Conservation (phyloP, 2,113 vertebrate genomes). For the Micromys minutus region DNA sequence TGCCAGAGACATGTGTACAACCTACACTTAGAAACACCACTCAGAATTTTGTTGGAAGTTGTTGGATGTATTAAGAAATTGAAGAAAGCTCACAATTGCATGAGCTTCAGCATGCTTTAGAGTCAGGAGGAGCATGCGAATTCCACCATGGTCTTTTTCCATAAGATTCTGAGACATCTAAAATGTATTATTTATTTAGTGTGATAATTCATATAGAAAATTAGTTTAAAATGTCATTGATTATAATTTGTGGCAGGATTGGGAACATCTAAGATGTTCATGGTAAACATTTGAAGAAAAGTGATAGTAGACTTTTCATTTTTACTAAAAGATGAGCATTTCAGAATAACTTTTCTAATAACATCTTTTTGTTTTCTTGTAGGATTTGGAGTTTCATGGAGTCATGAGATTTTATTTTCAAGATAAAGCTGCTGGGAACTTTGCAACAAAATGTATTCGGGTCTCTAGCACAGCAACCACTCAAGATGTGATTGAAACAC, state of each 20-base stretch:
- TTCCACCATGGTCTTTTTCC: background rate
- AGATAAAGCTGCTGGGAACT: constrained; percentile 98
- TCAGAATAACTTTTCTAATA: background rate
- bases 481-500: constrained; percentile 98
- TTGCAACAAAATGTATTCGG: constrained; percentile 98
- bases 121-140: too few relatives aligned
- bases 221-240: background rate
- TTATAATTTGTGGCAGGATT: background rate
- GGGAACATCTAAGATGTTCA: background rate
- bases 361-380: constrained; percentile 65
- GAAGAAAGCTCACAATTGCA: rapidly evolving
- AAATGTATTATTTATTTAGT: background rate
- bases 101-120: too few relatives aligned
- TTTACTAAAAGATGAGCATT: background rate
- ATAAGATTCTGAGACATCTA: background rate
- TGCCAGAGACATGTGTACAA: background rate
- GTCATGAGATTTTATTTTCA: constrained; percentile 99
- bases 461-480: constrained; percentile 99
- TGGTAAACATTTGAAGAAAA: background rate
- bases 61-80: too few relatives aligned
- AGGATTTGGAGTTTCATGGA: constrained; percentile 99
- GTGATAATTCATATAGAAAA: background rate
- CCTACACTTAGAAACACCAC: rapidly evolving
- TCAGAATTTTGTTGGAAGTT: background rate
- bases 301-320: background rate